Evolutionary conservation across 1,140 invertebrate species (phyloP).

Genomic region (Monomorium pharaonis): DNA sequence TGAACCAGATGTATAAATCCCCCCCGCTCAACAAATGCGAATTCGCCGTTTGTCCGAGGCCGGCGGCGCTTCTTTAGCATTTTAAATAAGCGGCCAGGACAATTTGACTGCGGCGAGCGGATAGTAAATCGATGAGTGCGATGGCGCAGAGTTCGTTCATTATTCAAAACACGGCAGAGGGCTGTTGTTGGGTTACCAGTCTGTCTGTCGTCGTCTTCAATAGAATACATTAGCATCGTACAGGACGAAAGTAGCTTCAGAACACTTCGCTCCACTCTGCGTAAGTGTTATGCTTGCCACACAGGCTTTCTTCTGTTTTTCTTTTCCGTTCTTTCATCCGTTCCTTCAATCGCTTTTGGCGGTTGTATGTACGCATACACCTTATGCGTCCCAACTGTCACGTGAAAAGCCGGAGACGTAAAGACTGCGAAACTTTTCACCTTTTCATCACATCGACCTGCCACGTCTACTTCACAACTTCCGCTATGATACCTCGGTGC

Average conservation of each 20-base stretch:
- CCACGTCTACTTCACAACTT: constrained; percentile 53
- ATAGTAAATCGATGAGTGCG: constrained; percentile 48
- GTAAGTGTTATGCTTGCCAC: constrained; percentile 12
- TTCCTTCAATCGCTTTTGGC: not conserved
- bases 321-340: constrained; percentile 8
- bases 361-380: too few species aligned
- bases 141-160: constrained; percentile 70
- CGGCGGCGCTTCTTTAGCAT: constrained; percentile 52
- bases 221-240: constrained; percentile 81
- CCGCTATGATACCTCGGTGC: constrained; percentile 70
- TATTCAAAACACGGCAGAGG: constrained; percentile 76
- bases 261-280: not conserved
- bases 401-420: constrained; percentile 32
- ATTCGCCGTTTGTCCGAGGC: not conserved
- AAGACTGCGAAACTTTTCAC: constrained; percentile 53
- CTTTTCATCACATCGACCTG: constrained; percentile 70
- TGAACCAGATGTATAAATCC: constrained; percentile 32
- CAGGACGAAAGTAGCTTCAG: constrained; percentile 66
- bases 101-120: constrained; percentile 54
- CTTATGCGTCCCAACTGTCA: not conserved
- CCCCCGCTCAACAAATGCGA: not conserved
- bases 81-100: constrained; percentile 51
- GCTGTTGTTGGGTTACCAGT: constrained; percentile 77
- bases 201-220: constrained; percentile 75
- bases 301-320: constrained; percentile 29